A percentile compares a stretch with the other conserved stretches of the same genome.
These are phyloP conservation scores for Leptopterna dolabrata DNA, from an alignment of 2,888 invertebrate genomes.

Conservation along the genomic window DNA sequence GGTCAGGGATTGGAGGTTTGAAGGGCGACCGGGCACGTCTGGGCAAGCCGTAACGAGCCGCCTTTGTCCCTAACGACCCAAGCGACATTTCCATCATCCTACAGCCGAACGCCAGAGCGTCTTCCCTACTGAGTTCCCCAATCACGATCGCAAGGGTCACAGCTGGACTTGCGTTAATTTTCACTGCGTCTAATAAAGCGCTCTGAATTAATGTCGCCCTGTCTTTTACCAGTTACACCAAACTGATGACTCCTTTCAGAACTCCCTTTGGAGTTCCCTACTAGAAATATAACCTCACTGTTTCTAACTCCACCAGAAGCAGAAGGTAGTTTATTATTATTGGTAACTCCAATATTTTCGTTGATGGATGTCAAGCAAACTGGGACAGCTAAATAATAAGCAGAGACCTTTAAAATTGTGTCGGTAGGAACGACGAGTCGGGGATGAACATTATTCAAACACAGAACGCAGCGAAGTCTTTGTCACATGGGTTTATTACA, in stretches of 20 bases:
- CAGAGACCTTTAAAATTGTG: no score
- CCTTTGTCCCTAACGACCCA: conserved; percentile 51
- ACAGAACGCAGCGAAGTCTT: no score
- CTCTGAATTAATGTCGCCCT: not conserved
- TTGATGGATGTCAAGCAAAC: no score
- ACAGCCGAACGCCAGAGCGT: not conserved
- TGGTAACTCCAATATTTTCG: no score
- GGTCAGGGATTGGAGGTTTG: not conserved
- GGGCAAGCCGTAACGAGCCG: conserved; percentile 44
- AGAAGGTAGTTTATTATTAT: no score
- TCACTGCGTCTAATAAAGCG: not conserved
- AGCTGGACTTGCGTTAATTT: conserved; percentile 14
- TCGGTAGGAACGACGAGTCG: no score
- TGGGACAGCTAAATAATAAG: no score
- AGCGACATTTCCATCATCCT: conserved; percentile 19
- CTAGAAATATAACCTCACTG: no score
- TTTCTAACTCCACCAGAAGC: no score
- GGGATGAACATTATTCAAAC: no score
- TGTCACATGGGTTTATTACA: no score
- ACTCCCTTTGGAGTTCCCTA: not conserved
- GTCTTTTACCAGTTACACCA: not conserved
- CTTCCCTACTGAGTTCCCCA: not conserved
- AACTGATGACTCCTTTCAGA: not conserved
- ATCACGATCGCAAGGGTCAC: not conserved
- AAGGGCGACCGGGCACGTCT: conserved; percentile 36